These are phyloP conservation scores for Etia nguti DNA, from an alignment of 2,113 vertebrate species.

Conservation along the genomic window DNA sequence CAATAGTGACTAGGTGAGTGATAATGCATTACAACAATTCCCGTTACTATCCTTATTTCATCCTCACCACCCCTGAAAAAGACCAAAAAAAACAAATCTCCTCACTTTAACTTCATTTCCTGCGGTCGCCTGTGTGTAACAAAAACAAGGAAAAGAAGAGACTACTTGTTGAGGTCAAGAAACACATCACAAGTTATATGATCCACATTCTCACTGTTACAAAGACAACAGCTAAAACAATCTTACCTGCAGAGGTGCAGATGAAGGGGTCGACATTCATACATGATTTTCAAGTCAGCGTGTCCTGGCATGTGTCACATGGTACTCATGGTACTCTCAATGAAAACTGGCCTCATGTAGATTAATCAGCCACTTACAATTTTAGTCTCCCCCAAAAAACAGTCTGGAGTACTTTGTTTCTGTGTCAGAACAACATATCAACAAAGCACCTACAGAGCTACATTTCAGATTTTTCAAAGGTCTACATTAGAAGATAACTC, in stretches of 20 bases:
- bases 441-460: not conserved
- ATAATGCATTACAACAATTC: not conserved
- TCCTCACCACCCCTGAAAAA: not conserved
- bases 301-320: rapidly evolving
- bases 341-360: not conserved
- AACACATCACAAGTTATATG: not conserved
- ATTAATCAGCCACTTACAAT: not conserved
- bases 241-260: not conserved
- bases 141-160: not conserved
- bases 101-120: not conserved
- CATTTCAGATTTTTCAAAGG: not conserved
- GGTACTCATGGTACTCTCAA: not conserved
- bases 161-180: not conserved
- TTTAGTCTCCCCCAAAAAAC: not conserved
- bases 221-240: not conserved
- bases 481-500: not conserved
- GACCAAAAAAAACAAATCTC: not conserved
- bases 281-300: not conserved
- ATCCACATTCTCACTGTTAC: not conserved
- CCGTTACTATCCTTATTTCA: rapidly evolving
- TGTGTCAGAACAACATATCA: not conserved
- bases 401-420: not conserved
- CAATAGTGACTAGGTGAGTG: not conserved
- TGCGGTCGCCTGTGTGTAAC: not conserved
- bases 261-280: not conserved